phyloP scores from a whole-genome alignment of 2,888 invertebrate species.

The Troides aeacus region DNA sequence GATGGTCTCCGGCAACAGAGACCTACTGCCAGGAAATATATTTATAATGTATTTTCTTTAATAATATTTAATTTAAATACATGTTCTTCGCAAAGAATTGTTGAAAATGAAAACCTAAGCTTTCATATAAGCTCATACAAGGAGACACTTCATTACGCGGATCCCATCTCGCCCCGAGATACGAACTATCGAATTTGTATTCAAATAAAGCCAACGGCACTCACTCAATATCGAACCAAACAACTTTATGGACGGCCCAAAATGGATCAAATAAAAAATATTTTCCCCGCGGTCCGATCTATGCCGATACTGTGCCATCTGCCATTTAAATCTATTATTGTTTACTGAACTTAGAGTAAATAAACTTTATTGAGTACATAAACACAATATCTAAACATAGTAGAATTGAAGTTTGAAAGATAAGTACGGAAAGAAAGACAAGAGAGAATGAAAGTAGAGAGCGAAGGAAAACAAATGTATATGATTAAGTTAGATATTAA shows the following conservation, averaged over 20 bases:
- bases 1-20: too few species aligned
- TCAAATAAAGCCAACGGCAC: constrained; percentile 38
- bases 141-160: constrained; percentile 33
- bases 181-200: constrained; percentile 40
- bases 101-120: not conserved
- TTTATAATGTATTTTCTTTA: not conserved
- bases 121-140: not conserved
- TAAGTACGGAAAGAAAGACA: too few species aligned
- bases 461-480: too few species aligned
- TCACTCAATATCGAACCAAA: constrained; percentile 28
- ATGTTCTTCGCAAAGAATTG: not conserved
- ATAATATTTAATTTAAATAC: not conserved
- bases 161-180: constrained; percentile 37
- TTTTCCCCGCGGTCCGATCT: constrained; percentile 7
- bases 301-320: constrained; percentile 4
- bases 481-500: too few species aligned
- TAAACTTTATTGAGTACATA: too few species aligned
- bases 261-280: constrained; percentile 21
- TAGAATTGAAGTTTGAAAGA: too few species aligned
- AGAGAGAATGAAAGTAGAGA: too few species aligned
- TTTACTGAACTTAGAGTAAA: not conserved
- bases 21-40: too few species aligned
- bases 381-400: too few species aligned
- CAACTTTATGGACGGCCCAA: constrained; percentile 21
- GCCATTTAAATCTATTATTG: not conserved